Evolutionary conservation across 2,888 invertebrate species (phyloP), one percentile per base, ranked within the genome.

Genomic region (Operophtera brumata): DNA sequence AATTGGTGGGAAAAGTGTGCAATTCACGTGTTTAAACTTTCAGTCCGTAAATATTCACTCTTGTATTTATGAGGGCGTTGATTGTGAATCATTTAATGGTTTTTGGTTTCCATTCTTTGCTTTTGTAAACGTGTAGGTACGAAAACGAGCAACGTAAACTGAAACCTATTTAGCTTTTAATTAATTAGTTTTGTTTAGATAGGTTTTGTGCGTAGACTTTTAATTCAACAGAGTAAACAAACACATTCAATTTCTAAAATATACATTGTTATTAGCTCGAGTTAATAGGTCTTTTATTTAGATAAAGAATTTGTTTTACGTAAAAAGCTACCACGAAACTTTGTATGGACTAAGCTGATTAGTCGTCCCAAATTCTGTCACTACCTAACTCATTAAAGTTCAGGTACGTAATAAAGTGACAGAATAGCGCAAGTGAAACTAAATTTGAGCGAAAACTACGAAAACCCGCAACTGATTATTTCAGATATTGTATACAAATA

Each of bases 1-100:
- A 86, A 86, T 86, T 85, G 86, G 77, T 78, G 83, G 20, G 77
- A 82, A 84, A 84, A 87, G 81, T 86, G 86, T 80, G 78, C 85
- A 84, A 80, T 84, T 80, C 79, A 71, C 73, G 69, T 82, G 81
- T 83, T 84, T 82, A 80, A 80, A 82, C 77, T 80, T 81, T 75
- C 77, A 75, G 72, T 71, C 68, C 65, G 65, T 80, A 79, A 84
- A 86, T 84, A 84, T 84, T 83, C 80, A 83, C 80, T 75, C 61
- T 71, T 2, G 80, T 76, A 82, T 85, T 84, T 82, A 82, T 73
- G 77, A 71, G 74, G 72, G 77, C 76, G 77, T 77, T 75, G 73
- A 78, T 78, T 78, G 78, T 73, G 70, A 74, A 76, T 77, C 70
- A 70, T 65, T 71, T 70, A 64, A 65, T 67, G 67, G 66, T 71